Percentiles rank a stretch among this genome's conserved stretches.
These are phyloP conservation scores for Amblyornis subalaris DNA, from an alignment of 2,113 vertebrate genomes.

Conservation along the genomic window DNA sequence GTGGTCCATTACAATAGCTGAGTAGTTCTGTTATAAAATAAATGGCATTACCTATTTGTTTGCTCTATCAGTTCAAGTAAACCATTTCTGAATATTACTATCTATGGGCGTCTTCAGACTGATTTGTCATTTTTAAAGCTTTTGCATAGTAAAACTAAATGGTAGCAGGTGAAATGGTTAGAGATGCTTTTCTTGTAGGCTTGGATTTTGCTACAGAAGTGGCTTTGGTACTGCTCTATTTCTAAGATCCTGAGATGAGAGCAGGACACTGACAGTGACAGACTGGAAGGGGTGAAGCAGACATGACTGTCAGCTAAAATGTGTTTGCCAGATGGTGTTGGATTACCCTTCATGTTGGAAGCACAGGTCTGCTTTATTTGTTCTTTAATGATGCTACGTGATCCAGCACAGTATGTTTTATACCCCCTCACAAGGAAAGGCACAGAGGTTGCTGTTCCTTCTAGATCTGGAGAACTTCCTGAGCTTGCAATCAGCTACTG, in stretches of 20 bases:
- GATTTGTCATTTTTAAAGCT: not conserved
- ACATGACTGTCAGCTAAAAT: not conserved
- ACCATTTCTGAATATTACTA: not conserved
- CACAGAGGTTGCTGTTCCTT: not conserved
- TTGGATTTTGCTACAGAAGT: not conserved
- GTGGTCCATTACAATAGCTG: not conserved
- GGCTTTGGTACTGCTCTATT: not conserved
- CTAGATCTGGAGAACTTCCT: not conserved
- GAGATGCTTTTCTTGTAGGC: not conserved
- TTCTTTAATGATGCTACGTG: fast-evolving
- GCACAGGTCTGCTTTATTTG: not conserved
- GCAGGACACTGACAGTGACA: not conserved
- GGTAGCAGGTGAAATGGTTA: not conserved
- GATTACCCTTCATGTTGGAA: not conserved
- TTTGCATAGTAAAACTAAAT: not conserved
- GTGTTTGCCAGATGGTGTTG: not conserved
- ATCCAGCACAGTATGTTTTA: not conserved
- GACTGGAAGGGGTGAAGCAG: not conserved
- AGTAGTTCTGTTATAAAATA: not conserved
- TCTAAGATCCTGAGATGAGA: not conserved
- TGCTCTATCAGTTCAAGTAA: not conserved
- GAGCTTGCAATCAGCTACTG: not conserved
- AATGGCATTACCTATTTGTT: not conserved
- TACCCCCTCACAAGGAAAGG: fast-evolving
- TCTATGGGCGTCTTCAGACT: not conserved